Base-by-base conservation (phyloP, 2,797 vertebrate species). In the Coregonus ussuriensis region DNA sequence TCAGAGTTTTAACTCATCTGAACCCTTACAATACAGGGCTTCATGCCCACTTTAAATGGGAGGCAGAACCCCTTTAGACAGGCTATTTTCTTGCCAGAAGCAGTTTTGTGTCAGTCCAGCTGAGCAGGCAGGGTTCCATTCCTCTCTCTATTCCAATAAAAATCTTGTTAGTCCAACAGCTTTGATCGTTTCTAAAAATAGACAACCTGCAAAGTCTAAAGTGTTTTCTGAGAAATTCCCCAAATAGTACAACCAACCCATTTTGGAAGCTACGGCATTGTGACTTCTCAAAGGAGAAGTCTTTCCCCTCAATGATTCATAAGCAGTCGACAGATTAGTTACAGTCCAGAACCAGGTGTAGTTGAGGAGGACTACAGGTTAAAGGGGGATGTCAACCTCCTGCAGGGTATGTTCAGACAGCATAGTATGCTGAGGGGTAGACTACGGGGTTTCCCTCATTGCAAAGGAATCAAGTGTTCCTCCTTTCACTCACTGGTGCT, bases 251-350 rank as follows among this genome's bases (percentile, higher is more conserved):
- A 25, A 25, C 25, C 25, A 25, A 25, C 25, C 25, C 25, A 51
- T 83, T 81, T 84, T 82, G 79, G 25, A 52, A 81, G 76, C 81
- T 82, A 84, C 79, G 53, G 37, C 77, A 87, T 80, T 80, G 80
- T 84, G 74, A 81, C 81, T 77, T 83, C 84, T 88, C 18, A 77
- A 62, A 71, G 87, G 84, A 87, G 86, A 87, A 89, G 81, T 83
- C 47, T 74, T 81, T 80, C 83, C 54, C 81, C 71, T 86, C 65
- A 75, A 74, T 75, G 47, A 77, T 81, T 74, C 56, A 77, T 84
- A 73, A 63, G 15, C 18, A 77, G 83, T 74, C 2, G 11, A 9
- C 41, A 11, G 9, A 47, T 79, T 71, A 68, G 4, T 86, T 71
- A 51, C 21, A 74, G 71, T 78, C 78, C 81, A 74, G 79, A 78